Percentiles rank a stretch among this genome's conserved stretches.
These are phyloP conservation scores for Asarcornis scutulata DNA, from an alignment of 2,113 vertebrate species.

Conservation along the genomic window DNA sequence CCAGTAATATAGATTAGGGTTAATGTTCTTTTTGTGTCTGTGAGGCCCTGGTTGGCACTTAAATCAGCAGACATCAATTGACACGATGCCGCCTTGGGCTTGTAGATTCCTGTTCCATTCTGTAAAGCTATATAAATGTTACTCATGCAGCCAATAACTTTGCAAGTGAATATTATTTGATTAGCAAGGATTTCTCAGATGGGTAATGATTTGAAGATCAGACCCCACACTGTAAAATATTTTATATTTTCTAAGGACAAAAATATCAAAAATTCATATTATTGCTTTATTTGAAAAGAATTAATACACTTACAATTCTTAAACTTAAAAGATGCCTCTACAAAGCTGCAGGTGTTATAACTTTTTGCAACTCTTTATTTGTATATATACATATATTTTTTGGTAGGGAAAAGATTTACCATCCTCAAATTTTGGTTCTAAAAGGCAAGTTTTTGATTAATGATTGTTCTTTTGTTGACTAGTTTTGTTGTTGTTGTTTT, in stretches of 20 bases:
- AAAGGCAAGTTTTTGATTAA: neutral
- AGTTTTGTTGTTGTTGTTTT: no score
- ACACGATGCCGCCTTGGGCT: neutral
- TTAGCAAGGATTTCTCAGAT: neutral
- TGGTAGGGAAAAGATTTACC: neutral
- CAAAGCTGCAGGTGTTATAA: neutral
- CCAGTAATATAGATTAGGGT: neutral
- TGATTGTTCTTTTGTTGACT: neutral
- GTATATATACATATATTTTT: neutral
- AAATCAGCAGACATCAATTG: neutral
- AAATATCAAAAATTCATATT: neutral
- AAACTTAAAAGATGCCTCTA: neutral
- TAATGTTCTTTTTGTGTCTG: neutral
- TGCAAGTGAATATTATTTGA: neutral
- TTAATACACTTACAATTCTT: neutral
- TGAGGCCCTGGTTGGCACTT: neutral
- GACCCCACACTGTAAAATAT: neutral
- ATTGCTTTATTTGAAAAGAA: neutral
- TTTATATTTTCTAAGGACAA: neutral
- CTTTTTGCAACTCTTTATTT: neutral
- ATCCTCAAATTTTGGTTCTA: neutral
- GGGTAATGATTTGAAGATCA: neutral
- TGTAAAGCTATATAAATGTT: neutral
- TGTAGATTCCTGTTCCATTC: neutral
- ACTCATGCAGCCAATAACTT: neutral